Evolutionary conservation across 1,140 invertebrate species (phyloP).

Genomic region (Magallana angulata): DNA sequence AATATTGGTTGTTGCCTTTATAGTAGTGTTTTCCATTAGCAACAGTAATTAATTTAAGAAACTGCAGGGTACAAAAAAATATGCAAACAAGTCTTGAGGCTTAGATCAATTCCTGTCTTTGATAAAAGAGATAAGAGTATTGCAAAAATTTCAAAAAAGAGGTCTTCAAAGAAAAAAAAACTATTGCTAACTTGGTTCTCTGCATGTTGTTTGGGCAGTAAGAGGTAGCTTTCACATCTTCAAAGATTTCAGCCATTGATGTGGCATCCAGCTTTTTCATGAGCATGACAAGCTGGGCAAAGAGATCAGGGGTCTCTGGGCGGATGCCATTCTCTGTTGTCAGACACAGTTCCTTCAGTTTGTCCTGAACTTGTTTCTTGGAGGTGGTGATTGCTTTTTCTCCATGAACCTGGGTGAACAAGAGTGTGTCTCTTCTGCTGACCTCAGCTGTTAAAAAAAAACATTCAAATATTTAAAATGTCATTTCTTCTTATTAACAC

Average conservation of each 20-base stretch:
- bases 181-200: slow-evolving; percentile 64
- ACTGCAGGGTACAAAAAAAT: no score
- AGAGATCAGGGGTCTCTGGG: slow-evolving; percentile 76
- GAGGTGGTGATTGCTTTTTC: slow-evolving; percentile 37
- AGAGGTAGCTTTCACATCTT: slow-evolving; percentile 56
- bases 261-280: slow-evolving; percentile 62
- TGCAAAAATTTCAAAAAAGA: no score
- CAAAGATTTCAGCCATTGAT: slow-evolving; percentile 57
- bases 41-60: no score
- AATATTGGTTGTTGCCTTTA: no score
- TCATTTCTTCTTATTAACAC: no score
- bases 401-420: slow-evolving; percentile 59
- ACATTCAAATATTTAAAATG: background rate
- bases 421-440: slow-evolving; percentile 52
- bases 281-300: slow-evolving; percentile 74
- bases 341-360: slow-evolving; percentile 67
- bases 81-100: no score
- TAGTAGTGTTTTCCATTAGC: no score
- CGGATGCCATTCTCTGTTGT: slow-evolving; percentile 64
- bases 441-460: slow-evolving; percentile 52
- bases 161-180: no score
- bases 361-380: slow-evolving; percentile 51
- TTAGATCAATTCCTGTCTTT: no score
- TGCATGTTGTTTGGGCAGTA: slow-evolving; percentile 65
- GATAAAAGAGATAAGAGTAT: no score